phyloP scores from a whole-genome alignment of 2,797 vertebrate species.

The Xenops minutus region DNA sequence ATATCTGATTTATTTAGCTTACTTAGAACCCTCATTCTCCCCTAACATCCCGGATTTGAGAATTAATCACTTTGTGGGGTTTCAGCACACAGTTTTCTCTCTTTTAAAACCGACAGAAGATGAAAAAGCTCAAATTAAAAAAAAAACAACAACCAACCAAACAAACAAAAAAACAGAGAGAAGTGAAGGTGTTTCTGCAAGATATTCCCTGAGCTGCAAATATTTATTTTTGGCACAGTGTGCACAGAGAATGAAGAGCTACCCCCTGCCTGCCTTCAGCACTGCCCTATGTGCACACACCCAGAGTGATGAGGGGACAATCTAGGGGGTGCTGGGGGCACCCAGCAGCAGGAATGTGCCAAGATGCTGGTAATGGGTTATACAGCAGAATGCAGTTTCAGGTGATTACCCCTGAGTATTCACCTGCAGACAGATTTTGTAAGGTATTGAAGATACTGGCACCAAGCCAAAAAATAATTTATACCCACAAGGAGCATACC shows the following conservation, averaged over 20 bases:
- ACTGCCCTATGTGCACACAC: no score
- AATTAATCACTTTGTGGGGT: constrained; percentile 24
- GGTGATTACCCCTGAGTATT: not conserved
- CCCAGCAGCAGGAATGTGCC: not conserved
- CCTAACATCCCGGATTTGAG: not conserved
- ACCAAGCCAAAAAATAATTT: not conserved
- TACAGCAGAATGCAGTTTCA: not conserved
- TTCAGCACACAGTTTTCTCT: not conserved
- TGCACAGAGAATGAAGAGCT: not conserved
- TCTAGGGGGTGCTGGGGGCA: not conserved
- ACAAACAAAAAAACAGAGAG: not conserved
- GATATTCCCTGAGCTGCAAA: not conserved
- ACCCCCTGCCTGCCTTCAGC: not conserved
- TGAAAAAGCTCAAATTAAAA: not conserved
- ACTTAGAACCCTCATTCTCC: not conserved
- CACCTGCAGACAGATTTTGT: not conserved
- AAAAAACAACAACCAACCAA: not conserved
- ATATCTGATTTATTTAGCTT: constrained; percentile 14
- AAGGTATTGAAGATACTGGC: not conserved
- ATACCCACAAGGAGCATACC: not conserved
- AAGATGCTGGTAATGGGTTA: not conserved
- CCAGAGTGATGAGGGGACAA: not conserved
- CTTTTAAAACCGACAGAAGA: not conserved
- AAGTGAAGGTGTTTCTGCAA: not conserved
- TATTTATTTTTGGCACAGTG: constrained; percentile 4